phyloP scores from a whole-genome alignment of 2,888 invertebrate genomes.

The Dichetophora obliterata region DNA sequence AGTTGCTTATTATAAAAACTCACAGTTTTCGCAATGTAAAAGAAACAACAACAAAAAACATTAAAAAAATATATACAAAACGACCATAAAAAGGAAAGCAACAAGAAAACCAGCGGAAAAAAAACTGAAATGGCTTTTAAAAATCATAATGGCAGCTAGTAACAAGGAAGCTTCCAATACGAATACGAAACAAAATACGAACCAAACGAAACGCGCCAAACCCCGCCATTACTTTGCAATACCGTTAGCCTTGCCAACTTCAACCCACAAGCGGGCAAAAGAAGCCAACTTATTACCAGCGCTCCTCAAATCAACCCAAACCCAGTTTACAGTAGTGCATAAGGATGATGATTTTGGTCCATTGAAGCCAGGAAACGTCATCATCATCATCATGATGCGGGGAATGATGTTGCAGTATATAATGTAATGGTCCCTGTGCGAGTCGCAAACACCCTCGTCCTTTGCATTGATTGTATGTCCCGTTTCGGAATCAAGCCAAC shows the following conservation, averaged over 20 bases:
- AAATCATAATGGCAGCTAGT: slow-evolving; percentile 68
- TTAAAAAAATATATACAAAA: too few species aligned
- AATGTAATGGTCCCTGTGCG: slow-evolving; percentile 29
- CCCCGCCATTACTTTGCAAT: background rate
- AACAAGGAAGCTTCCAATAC: slow-evolving; percentile 59
- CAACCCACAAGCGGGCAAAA: slow-evolving; percentile 50
- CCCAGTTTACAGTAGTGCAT: slow-evolving; percentile 47
- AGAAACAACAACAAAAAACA: slow-evolving; percentile 37
- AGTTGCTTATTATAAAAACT: slow-evolving; percentile 68
- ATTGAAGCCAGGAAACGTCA: slow-evolving; percentile 64
- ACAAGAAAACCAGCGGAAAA: slow-evolving; percentile 41
- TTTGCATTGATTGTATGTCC: slow-evolving; percentile 51
- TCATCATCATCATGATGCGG: slow-evolving; percentile 35
- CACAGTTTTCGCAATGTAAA: slow-evolving; percentile 57
- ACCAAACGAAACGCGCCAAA: slow-evolving; percentile 34
- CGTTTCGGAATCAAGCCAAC: slow-evolving; percentile 59
- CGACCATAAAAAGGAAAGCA: slow-evolving; percentile 7
- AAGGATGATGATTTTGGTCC: slow-evolving; percentile 61
- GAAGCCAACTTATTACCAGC: slow-evolving; percentile 30
- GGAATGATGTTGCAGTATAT: slow-evolving; percentile 32
- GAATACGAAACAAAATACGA: slow-evolving; percentile 36
- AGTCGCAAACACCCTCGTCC: slow-evolving; percentile 47
- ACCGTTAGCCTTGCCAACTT: slow-evolving; percentile 45
- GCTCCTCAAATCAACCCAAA: slow-evolving; percentile 44
- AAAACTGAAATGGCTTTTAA: slow-evolving; percentile 64